Conservation (phyloP, 2,888 invertebrate genomes). For the Trachelus stipa region DNA sequence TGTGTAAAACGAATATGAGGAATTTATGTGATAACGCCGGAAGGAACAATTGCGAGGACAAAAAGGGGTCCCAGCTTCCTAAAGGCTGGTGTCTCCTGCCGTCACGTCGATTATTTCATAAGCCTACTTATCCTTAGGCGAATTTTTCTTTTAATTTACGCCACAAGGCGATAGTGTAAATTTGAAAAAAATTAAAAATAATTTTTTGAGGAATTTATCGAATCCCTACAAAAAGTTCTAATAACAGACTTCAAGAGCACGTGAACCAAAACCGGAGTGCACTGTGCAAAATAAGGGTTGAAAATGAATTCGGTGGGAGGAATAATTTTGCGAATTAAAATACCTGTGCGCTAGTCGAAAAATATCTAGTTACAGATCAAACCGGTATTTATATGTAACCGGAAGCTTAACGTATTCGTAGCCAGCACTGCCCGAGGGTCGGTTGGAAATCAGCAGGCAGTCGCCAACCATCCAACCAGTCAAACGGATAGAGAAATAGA, state of each 20-base stretch:
- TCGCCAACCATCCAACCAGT: neutral
- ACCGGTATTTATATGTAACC: neutral
- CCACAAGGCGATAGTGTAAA: no score
- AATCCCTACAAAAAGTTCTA: neutral
- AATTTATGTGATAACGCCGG: neutral
- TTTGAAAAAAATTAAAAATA: no score
- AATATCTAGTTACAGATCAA: constrained; percentile 4
- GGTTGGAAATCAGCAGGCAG: neutral
- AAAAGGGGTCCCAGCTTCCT: neutral
- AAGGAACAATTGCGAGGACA: neutral
- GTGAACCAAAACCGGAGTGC: neutral
- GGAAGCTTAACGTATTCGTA: neutral
- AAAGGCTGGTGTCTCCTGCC: no score
- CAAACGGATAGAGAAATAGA: neutral
- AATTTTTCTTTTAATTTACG: no score
- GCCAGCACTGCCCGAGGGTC: neutral
- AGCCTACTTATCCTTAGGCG: no score
- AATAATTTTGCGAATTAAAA: neutral
- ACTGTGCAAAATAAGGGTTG: neutral
- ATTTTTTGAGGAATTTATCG: no score
- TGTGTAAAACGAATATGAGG: neutral
- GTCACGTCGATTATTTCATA: neutral
- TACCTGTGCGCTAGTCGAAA: neutral
- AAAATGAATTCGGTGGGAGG: neutral
- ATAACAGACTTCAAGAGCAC: neutral